Conservation (phyloP, 23 tunicate species). For the Styela plicata region DNA sequence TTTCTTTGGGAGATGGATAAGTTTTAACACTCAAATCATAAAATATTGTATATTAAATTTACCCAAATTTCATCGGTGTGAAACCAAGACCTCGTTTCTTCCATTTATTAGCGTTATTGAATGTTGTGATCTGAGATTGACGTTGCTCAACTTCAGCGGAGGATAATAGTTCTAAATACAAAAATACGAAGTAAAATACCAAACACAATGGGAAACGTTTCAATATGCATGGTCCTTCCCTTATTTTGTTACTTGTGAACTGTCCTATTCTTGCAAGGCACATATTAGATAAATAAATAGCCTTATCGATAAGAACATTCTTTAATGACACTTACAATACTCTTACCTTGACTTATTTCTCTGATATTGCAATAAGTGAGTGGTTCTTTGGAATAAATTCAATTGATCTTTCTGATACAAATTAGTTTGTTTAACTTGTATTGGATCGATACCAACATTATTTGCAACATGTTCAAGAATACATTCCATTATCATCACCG, state of each 20-base stretch:
- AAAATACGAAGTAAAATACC: too few relatives aligned
- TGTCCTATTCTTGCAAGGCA: too few relatives aligned
- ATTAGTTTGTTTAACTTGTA: conserved; percentile 21
- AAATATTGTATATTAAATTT: too few relatives aligned
- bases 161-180: conserved; percentile 38
- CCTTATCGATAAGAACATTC: too few relatives aligned
- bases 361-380: conserved; percentile 7
- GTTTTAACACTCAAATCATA: too few relatives aligned
- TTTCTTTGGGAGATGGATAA: too few relatives aligned
- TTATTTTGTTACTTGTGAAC: too few relatives aligned
- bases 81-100: conserved; percentile 81
- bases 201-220: too few relatives aligned
- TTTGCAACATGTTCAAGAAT: conserved; percentile 19
- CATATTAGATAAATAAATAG: too few relatives aligned
- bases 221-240: too few relatives aligned
- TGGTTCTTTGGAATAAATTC: not conserved
- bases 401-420: conserved; percentile 5
- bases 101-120: conserved; percentile 68
- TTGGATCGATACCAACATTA: conserved; percentile 11
- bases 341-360: not conserved
- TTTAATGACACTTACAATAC: too few relatives aligned
- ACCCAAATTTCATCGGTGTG: conserved; percentile 55
- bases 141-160: conserved; percentile 24
- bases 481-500: conserved; percentile 4
- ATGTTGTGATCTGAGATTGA: conserved; percentile 37